Evolutionary conservation across 2,888 invertebrate genomes (phyloP), one percentile per base, ranked within the genome.

Genomic region (Meiosimyza platycephala): DNA sequence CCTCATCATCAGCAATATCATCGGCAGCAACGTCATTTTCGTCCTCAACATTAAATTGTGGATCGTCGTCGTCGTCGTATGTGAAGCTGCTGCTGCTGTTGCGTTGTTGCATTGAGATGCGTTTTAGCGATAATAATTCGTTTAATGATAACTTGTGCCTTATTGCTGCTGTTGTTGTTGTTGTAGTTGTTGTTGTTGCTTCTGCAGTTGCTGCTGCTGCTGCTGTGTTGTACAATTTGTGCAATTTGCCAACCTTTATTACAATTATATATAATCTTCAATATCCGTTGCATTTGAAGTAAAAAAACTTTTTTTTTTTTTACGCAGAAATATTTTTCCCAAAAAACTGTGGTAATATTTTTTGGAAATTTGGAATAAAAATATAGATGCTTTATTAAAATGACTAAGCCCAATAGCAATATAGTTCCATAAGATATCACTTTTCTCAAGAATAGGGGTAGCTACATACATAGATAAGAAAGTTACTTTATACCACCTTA

Each of bases 111-210:
- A 70, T 62, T 62, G 16, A 70, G 70, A 70, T 70, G 70, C 70
- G 70, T 70, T 70, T 70, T 70, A 62, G 70, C 70, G 70, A 70
- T 70, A 70, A 70, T 70, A 70, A 70, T 70, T 70, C 70, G 70
- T 70, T 70, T 70, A 70, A 70, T 70, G 70, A 70, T 72, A 50
- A 72, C 48, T 60, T 70, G 69, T 70, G 70, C 60, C 57, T 28
- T 70, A 76, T 59, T 76, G 75, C 60, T 73, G 69, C 74, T 72
- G 63, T n/a, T 28, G 64, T 54, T 74, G 57, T 57, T 47, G 67
- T 51, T 67, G 65, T 22, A n/a, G n/a, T n/a, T n/a, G n/a, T n/a
- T n/a, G n/a, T n/a, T n/a, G n/a, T n/a, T n/a, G n/a, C 60, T 73
- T 55, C 51, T 59, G 69, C 22, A 52, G 59, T 54, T 51, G 48